A percentile compares a stretch with the other conserved stretches of the same genome.
phyloP scores from a whole-genome alignment of 2,113 vertebrate species.

The Sminthopsis crassicaudata region DNA sequence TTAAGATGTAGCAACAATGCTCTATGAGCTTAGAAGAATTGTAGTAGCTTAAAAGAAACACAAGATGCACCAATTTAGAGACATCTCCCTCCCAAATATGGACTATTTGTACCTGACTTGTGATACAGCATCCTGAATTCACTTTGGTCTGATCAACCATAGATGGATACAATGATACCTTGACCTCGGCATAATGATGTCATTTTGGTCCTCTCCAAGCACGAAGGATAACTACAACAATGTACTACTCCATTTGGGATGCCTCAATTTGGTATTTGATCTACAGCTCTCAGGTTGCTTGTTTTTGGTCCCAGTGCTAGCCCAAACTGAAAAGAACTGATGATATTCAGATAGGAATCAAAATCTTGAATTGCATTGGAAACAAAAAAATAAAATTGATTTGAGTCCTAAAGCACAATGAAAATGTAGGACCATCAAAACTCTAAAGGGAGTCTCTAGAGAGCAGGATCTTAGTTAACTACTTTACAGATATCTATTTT shows the following conservation, averaged over 20 bases:
- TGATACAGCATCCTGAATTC: neutral
- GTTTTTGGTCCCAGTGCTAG: neutral
- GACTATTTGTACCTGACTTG: neutral
- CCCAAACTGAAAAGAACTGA: neutral
- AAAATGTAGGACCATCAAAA: neutral
- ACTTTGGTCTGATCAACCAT: neutral
- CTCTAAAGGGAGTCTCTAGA: conserved; percentile 46
- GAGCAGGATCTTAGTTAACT: conserved; percentile 58
- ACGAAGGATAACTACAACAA: neutral
- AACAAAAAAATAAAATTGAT: conserved; percentile 21
- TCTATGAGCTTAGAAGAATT: neutral
- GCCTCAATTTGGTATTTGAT: neutral
- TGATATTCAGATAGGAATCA: neutral
- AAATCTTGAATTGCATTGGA: conserved; percentile 21
- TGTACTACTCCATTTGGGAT: neutral
- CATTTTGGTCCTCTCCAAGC: neutral
- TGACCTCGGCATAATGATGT: neutral
- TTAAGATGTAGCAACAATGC: neutral
- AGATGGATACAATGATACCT: neutral
- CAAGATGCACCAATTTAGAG: neutral
- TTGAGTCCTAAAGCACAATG: conserved; percentile 22
- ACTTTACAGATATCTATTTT: conserved; percentile 44
- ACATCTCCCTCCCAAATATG: neutral
- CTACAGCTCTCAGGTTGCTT: neutral
- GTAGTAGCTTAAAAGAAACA: too few relatives aligned